Base-by-base conservation (phyloP, 2,797 vertebrate genomes). In the Tiaroga cobitis region DNA sequence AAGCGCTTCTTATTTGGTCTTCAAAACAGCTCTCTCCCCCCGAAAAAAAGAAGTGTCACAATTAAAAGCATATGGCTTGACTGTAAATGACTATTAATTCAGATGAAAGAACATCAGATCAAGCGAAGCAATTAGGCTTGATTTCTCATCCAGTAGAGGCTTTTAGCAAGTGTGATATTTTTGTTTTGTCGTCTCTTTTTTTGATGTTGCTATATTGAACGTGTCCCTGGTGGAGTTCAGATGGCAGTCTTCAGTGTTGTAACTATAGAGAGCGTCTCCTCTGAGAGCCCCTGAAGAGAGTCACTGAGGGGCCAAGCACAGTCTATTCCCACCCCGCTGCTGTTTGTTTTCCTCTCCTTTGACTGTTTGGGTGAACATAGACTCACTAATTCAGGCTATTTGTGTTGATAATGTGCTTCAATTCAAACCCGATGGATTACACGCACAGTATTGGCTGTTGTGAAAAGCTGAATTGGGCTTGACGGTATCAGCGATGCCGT, bases 181-280 rank as follows among this genome's bases (percentile, higher is more conserved):
- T 83, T 88, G 69, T 88, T 81, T 85, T 77, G 46, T 41, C 85
- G 49, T 67, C 15, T 59, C 56, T 59, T 43, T 89, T 70, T 87
- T 82, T 63, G 89, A 83, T 89, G 88, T 84, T 90, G 86, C 70
- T 87, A 82, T 87, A 89, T 92, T 85, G 91, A 88, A 69, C 90
- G 91, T 92, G 93, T 94, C 93, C 93, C 93, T 92, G 87, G 93
- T 92, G 92, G 88, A 91, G 94, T 93, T 94, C 92, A 94, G 90
- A 91, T 87, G 93, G 94, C 37, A 70, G 73, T 84, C 93, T 93
- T 92, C 91, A 90, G 91, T 93, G 91, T 91, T 87, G 94, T 95
- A 94, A 94, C 94, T 86, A 94, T 92, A 92, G 93, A 92, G 93
- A 91, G 91, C 91, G 51, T 92, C 92, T 92, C 92, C 89, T 87